Conservation (phyloP, 2,888 invertebrate genomes). For the Aphidius colemani region DNA sequence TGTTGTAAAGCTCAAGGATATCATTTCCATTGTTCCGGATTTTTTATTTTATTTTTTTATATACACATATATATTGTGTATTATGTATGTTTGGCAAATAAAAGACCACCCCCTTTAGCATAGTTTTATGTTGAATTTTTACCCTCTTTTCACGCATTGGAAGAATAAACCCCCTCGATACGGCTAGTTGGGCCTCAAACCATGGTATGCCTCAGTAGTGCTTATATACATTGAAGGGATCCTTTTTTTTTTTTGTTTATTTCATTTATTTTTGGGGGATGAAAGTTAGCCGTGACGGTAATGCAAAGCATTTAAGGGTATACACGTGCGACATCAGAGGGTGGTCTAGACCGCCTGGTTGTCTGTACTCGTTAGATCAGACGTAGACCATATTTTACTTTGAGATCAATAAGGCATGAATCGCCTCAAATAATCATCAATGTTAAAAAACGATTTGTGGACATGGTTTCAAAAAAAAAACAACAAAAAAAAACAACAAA, state of each 20-base stretch:
- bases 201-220: slow-evolving; percentile 51
- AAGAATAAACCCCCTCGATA: slow-evolving; percentile 46
- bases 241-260: no score
- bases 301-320: slow-evolving; percentile 54
- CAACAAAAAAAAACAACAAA: no score
- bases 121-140: slow-evolving; percentile 10
- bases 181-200: slow-evolving; percentile 59
- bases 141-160: slow-evolving; percentile 35
- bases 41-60: neutral
- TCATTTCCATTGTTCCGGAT: slow-evolving; percentile 16
- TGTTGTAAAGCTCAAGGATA: slow-evolving; percentile 15
- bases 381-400: slow-evolving; percentile 50
- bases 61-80: neutral
- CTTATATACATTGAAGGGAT: slow-evolving; percentile 21
- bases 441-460: slow-evolving; percentile 35
- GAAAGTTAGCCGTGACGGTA: slow-evolving; percentile 44
- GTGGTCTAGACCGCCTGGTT: slow-evolving; percentile 26
- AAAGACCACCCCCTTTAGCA: neutral
- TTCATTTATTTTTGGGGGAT: slow-evolving; percentile 22
- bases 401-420: slow-evolving; percentile 42
- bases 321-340: slow-evolving; percentile 51
- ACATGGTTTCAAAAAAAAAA: neutral
- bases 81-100: slow-evolving; percentile 20
- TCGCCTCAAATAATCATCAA: slow-evolving; percentile 24
- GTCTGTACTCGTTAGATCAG: slow-evolving; percentile 39